Base-by-base conservation (phyloP, 2,113 vertebrate species). In the Alouatta palliata region DNA sequence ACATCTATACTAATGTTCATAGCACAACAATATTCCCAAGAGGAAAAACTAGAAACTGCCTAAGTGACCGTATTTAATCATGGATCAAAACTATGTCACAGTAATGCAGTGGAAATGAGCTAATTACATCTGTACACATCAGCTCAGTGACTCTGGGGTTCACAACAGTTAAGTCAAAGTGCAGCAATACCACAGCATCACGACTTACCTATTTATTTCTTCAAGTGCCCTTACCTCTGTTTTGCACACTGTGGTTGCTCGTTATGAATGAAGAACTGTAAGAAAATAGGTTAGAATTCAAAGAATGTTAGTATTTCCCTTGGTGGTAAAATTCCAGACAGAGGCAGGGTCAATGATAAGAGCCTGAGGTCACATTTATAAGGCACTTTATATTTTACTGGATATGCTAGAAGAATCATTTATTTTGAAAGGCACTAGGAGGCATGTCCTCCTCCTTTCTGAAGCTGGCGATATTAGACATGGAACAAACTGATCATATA, bases 161-260 rank as follows among this genome's bases (percentile, higher is more conserved):
- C n/a, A 32, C 4, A 13, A 23, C 9, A 21, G 23, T 43, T 4
- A 27, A 77, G 61, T 52, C 87, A 25, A 27, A 2, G 27, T 3
- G 6, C 25, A 79, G 77, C 56, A 71, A 27, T 16, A n/a, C 35
- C 0, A 0, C 0, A 21, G 21, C 32, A 14, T 30, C 25, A 14
- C 23, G 71, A 43, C 79, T 90, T 75, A 95, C 82, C 79, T 43
- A 2, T 14, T 47, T 43, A 4, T 3, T 68, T 75, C 21, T 92
- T 30, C 35, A 45, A 40, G 19, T 6, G 5, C 47, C 95, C 98
- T 98, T 98, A 98, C 98, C 98, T 98, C 83, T 96, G 66, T 49
- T 96, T 93, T 83, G 96, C 0, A 54, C 0, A 0, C 1, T 76
- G 76, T 66, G 81, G 94, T 66, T 94, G 20, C 25, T 94, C 49